Evolutionary conservation across 2,888 invertebrate genomes (phyloP), one percentile per base, ranked within the genome.

Genomic region (Marasmarcha lunaedactyla): DNA sequence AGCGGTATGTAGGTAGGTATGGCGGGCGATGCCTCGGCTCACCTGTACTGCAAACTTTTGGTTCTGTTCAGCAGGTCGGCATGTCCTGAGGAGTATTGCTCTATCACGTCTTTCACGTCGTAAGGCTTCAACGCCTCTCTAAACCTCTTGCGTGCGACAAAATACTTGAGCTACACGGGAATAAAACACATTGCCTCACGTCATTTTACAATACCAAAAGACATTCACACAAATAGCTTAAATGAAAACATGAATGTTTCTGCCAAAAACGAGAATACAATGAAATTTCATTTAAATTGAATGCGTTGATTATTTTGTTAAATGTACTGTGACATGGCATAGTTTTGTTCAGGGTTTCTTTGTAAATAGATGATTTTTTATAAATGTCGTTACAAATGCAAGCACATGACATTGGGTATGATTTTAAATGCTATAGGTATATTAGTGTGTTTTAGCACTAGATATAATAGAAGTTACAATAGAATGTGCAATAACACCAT

Each of bases 71-170:
- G 88, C 72, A 95, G 90, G 81, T 95, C 94, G 51, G 94, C 92
- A 77, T 93, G 93, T 65, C 90, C 90, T 57, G 93, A 92, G 46
- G 93, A 93, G 85, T 94, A 94, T 83, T 95, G 94, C 79, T 95
- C 94, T 77, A 95, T 94, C 72, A 95, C 94, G 84, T 95, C 95
- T 86, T 94, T 95, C 67, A 95, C 94, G 85, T 95, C 95, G 84
- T 95, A 95, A 52, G 95, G 95, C 85, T 94, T 92, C 76, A 94
- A 87, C 62, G 94, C 94, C 85, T 94, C 94, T 84, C 92, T 91
- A 88, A 95, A 95, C 86, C 94, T 93, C 85, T 90, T 88, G 78
- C 94, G 88, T 69, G 94, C 92, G 73, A 94, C 91, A 87, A 94
- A 91, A 86, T 94, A 93, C 86, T 92, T 92, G 77, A 95, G 88